Conservation (phyloP, 1,140 invertebrate genomes). For the Tribolium castaneum region DNA sequence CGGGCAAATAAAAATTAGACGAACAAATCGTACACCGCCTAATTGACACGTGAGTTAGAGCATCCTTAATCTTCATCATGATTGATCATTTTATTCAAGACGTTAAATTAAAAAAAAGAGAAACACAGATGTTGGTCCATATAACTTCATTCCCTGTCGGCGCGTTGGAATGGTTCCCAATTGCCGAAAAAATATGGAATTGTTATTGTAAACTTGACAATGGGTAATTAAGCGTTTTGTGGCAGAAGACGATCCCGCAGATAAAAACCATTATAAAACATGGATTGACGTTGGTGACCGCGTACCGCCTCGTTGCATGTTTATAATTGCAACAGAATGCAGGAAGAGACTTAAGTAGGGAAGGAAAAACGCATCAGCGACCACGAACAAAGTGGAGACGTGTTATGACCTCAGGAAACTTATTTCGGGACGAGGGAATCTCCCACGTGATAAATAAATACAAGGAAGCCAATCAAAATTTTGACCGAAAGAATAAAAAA, state of each 20-base stretch:
- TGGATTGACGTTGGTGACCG: slow-evolving; percentile 36
- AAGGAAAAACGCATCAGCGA: slow-evolving; percentile 41
- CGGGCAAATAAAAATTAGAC: neutral
- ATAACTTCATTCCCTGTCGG: slow-evolving; percentile 6
- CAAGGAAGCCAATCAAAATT: neutral
- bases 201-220: slow-evolving; percentile 31
- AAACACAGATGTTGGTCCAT: slow-evolving; percentile 7
- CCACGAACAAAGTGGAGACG: slow-evolving; percentile 30
- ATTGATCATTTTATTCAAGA: slow-evolving; percentile 26
- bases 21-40: slow-evolving; percentile 16
- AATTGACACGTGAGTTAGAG: slow-evolving; percentile 10
- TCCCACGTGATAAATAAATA: neutral
- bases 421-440: neutral
- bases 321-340: slow-evolving; percentile 37
- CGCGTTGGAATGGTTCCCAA: slow-evolving; percentile 29
- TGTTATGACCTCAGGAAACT: slow-evolving; percentile 18
- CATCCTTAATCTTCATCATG: slow-evolving; percentile 12
- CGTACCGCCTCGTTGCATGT: slow-evolving; percentile 37
- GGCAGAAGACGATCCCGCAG: slow-evolving; percentile 1
- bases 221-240: neutral
- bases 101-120: slow-evolving; percentile 18
- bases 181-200: slow-evolving; percentile 21
- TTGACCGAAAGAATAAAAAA: slow-evolving; percentile 20
- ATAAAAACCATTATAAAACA: slow-evolving; percentile 42
- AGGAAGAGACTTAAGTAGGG: slow-evolving; percentile 40